A percentile compares a stretch with the other conserved stretches of the same genome.
Evolutionary conservation across 2,888 invertebrate genomes (phyloP).

Genomic region (Cephus runcator): DNA sequence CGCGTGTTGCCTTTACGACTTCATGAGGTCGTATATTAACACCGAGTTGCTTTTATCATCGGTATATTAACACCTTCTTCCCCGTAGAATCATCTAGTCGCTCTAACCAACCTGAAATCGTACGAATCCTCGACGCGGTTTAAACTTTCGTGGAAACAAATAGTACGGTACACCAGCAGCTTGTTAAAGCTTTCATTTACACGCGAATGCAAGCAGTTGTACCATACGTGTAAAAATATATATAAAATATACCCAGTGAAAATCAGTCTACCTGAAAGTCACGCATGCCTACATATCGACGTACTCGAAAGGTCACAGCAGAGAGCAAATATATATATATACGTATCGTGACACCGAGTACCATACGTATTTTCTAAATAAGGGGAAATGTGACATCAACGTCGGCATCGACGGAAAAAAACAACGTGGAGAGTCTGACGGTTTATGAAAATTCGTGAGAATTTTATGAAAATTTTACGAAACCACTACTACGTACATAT

Average conservation of each 20-base stretch:
- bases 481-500: not conserved
- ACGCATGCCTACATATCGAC: not conserved
- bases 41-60: slow-evolving; percentile 37
- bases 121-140: not conserved
- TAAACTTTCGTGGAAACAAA: not conserved
- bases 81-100: not conserved
- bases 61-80: slow-evolving; percentile 32
- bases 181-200: not conserved
- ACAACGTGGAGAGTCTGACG: not conserved
- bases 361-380: not conserved
- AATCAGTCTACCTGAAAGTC: not conserved
- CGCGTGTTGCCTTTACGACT: slow-evolving; percentile 32
- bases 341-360: not conserved
- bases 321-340: not conserved
- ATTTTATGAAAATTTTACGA: not conserved
- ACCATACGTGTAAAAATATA: not conserved
- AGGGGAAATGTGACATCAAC: not conserved
- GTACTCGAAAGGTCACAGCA: not conserved
- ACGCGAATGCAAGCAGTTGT: not conserved
- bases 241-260: not conserved
- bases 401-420: not conserved
- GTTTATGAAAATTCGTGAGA: not conserved
- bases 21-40: slow-evolving; percentile 36
- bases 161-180: not conserved
- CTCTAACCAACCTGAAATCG: not conserved